Evolutionary conservation across 2,113 vertebrate genomes (phyloP).

Genomic region (Gasterosteus nipponicus): DNA sequence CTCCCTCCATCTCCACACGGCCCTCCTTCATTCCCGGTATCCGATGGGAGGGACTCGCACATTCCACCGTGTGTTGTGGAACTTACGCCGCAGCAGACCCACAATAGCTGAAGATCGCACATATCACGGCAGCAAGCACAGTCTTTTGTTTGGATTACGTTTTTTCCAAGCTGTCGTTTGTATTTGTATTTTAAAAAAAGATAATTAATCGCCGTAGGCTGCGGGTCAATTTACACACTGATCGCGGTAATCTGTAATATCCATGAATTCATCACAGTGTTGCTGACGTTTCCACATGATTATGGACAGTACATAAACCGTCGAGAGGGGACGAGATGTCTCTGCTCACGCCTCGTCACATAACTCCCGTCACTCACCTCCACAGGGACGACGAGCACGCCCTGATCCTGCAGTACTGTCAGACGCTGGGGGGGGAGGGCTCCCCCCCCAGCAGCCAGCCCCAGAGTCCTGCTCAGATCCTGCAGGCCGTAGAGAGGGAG

Average conservation of each 20-base stretch:
- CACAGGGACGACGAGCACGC: constrained; percentile 95
- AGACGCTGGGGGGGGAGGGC: constrained; percentile 90
- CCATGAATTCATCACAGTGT: neutral
- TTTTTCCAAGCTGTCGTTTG: constrained; percentile 8
- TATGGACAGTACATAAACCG: neutral
- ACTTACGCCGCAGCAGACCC: constrained; percentile 9
- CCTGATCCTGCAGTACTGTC: constrained; percentile 97
- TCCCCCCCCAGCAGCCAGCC: constrained; percentile 91
- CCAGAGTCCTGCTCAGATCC: constrained; percentile 95
- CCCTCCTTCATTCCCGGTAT: constrained; percentile 35
- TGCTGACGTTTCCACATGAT: no score
- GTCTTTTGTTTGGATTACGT: constrained; percentile 5
- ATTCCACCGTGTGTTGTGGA: constrained; percentile 17
- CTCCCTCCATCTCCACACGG: constrained; percentile 30
- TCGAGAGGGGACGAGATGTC: constrained; percentile 4
- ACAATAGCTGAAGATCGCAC: constrained; percentile 21
- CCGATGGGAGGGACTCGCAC: constrained; percentile 47
- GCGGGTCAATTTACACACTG: neutral
- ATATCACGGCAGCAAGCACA: neutral
- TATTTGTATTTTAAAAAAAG: constrained; percentile 1
- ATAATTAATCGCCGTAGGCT: neutral
- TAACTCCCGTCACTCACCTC: constrained; percentile 9
- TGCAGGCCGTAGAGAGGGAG: constrained; percentile 94
- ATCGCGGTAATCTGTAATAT: neutral
- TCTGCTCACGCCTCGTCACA: neutral